Evolutionary conservation across 1,140 invertebrate species (phyloP), one percentile per base, ranked within the genome.

Genomic region (Nasonia vitripennis): DNA sequence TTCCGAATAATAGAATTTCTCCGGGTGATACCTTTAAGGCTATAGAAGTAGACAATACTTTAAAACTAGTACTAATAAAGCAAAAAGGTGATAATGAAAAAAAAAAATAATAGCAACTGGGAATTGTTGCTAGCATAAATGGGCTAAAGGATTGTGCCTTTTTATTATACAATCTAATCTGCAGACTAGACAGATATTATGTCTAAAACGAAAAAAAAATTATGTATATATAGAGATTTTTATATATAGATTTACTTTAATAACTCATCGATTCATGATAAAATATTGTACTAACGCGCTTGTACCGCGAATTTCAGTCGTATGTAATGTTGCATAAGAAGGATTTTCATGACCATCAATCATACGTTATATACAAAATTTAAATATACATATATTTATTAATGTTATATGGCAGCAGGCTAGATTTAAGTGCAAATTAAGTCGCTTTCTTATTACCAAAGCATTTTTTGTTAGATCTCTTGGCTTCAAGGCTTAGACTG

Each of bases 11-110:
- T 17, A 85, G 81, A 20, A 85, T 89, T 74, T 88, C 89, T 45
- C 86, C 89, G 9, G 89, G 89, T 82, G 89, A 89, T 85, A 88
- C 86, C 27, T 88, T 89, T 70, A 87, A 89, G 85, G 89, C 88
- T 70, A 82, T 89, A 31, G 87, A 89, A 88, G 86, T 89, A 37
- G 89, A 88, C 14, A 87, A 89, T 84, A 89, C 88, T 0, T 83
- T 89, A 67, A 88, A 89, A 82, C 83, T 89, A 17, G 86, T 89
- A 31, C 88, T 87, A 31, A 87, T 89, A n/a, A 84, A 88, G 67
- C 71, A 80, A 83, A 80, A 87, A 55, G 84, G 73, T 67, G 84
- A 85, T 87, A 78, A 45, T 79, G 55, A 84, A 78, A 51, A 84
- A 73, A 86, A 67, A 5, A 17, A 86, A 23, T 77, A 75, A 67